Base-by-base conservation (phyloP, 2,888 invertebrate genomes). In the Hipparchia sbordonii region DNA sequence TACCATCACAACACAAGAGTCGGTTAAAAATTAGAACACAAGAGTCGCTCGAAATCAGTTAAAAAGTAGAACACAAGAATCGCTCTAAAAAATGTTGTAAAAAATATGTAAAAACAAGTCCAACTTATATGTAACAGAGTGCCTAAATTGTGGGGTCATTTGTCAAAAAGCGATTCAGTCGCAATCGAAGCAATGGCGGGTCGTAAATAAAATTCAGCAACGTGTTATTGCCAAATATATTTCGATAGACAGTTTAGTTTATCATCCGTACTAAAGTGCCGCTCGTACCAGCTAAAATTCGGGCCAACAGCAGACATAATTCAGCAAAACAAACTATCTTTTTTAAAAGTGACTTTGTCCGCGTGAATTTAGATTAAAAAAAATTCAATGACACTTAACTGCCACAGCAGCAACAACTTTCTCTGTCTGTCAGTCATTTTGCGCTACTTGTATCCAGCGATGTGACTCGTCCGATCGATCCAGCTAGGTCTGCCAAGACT, bases 181-280 rank as follows among this genome's bases (percentile, higher is more conserved):
- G 60, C 67, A 72, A 75, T 77, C 72, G 56, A 61, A 61, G 67
- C 67, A 72, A 70, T 70, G 33, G 70, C 75, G 56, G 54, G 48
- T 63, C 75, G 56, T 75, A 77, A 77, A 77, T 75, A 74, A 77
- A 72, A 77, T 74, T 72, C 71, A 56, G 75, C 71, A 75, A 60
- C 65, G 74, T 70, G 72, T 72, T 71, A 67, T 71, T 70, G 71
- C 74, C 71, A 72, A 77, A 74, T 76, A 70, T 76, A 75, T 69
- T 74, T 67, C 70, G 51, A 73, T 65, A 72, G 72, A 76, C 68
- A 66, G 63, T 73, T 71, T 74, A 77, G 70, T 74, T 72, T 76
- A 74, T 74, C 69, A 70, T 73, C 70, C 51, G 59, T 39, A 73
- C 74, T 71, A 76, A 76, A 74, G 76, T 71, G 67, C 71, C 63